Conservation (phyloP, 2,113 vertebrate genomes). For the Ellobius talpinus region DNA sequence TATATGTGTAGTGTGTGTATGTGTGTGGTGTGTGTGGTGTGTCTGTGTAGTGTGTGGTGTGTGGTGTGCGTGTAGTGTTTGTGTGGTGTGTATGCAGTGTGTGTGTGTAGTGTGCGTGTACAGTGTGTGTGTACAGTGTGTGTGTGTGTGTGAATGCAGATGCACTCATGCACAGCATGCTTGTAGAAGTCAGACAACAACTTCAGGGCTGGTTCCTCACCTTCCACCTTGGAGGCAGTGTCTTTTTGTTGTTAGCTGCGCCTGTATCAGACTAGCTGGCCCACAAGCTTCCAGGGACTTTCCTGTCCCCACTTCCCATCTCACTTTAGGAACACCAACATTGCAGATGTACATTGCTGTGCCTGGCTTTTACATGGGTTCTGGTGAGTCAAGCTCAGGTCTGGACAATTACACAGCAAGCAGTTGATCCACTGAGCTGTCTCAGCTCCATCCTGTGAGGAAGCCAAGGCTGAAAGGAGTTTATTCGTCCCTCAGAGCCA, state of each 20-base stretch:
- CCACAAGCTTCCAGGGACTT: background rate
- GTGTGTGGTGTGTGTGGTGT: background rate
- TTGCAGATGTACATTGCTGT: background rate
- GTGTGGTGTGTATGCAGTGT: too few relatives aligned
- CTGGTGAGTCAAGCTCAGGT: background rate
- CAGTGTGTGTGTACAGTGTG: too few relatives aligned
- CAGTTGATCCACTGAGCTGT: background rate
- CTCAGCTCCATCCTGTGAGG: background rate
- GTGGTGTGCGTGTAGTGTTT: background rate
- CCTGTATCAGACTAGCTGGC: too few relatives aligned
- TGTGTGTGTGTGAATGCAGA: background rate
- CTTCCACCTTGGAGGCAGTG: background rate
- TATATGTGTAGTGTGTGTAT: too few relatives aligned
- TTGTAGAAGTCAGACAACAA: background rate
- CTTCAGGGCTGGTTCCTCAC: too few relatives aligned
- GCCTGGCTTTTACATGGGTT: background rate
- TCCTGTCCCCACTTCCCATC: background rate
- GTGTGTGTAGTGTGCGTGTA: too few relatives aligned
- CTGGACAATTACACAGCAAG: fast-evolving
- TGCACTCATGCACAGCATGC: too few relatives aligned
- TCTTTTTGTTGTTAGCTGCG: background rate
- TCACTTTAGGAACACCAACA: background rate
- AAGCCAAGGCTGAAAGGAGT: background rate
- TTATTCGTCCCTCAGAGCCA: background rate
- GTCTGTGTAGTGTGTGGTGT: too few relatives aligned